phyloP scores from a whole-genome alignment of 2,888 invertebrate genomes.

The Pilophorus perplexus region DNA sequence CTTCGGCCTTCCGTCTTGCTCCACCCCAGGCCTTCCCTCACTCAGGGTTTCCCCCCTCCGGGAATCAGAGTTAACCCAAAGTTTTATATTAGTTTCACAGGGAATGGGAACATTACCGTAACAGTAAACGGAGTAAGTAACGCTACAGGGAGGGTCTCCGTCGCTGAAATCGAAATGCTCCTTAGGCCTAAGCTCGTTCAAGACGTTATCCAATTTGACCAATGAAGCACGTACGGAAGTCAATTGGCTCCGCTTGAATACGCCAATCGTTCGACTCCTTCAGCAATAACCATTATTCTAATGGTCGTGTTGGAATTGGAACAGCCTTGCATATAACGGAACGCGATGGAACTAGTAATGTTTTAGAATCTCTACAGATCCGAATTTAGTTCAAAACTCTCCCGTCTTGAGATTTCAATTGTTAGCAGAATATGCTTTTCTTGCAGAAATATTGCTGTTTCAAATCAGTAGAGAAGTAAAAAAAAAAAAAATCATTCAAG shows the following conservation, averaged over 20 bases:
- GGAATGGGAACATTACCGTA: conserved; percentile 13
- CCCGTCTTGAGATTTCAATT: too few species aligned
- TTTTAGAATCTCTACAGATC: too few species aligned
- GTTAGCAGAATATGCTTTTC: too few species aligned
- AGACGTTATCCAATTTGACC: conserved; percentile 27
- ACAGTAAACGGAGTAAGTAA: not conserved
- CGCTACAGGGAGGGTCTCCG: not conserved
- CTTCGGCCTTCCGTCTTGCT: not conserved
- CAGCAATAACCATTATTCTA: too few species aligned
- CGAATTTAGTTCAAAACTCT: too few species aligned
- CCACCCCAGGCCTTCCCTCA: not conserved
- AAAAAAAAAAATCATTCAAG: too few species aligned
- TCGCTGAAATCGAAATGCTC: conserved; percentile 1
- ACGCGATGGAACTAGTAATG: too few species aligned
- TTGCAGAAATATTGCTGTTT: too few species aligned
- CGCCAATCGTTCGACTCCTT: not conserved
- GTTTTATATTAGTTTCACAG: conserved; percentile 13
- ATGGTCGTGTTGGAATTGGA: too few species aligned
- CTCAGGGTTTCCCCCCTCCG: not conserved
- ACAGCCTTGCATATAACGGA: too few species aligned
- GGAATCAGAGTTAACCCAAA: not conserved
- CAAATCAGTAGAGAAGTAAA: too few species aligned
- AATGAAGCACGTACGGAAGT: conserved; percentile 21
- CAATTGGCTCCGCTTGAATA: not conserved
- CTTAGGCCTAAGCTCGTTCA: not conserved